Evolutionary conservation across 2,797 vertebrate genomes (phyloP).

Genomic region (Triplophysa bombifrons): DNA sequence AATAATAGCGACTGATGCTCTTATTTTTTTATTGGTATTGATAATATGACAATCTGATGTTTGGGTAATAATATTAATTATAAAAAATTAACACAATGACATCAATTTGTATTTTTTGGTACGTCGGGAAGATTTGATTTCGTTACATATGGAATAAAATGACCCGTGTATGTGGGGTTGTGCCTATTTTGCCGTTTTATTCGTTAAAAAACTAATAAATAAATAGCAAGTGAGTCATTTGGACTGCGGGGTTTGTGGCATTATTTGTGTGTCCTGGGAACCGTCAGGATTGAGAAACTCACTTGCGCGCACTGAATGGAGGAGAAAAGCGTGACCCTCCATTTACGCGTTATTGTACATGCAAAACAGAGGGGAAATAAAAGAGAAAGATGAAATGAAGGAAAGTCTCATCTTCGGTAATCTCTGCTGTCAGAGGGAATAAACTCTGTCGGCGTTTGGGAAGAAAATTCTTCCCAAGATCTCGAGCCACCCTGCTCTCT

Average conservation of each 20-base stretch:
- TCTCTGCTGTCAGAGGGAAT: conserved; percentile 32
- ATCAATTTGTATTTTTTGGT: no score
- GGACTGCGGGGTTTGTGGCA: no score
- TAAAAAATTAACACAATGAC: no score
- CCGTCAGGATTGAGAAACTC: not conserved
- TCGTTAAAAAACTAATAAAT: not conserved
- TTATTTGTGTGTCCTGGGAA: not conserved
- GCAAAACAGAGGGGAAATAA: not conserved
- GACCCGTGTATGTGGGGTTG: no score
- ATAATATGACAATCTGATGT: no score
- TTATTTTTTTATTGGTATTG: no score
- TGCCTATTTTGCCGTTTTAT: no score
- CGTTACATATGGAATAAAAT: no score
- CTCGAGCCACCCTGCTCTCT: conserved; percentile 17
- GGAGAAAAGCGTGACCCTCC: conserved; percentile 20
- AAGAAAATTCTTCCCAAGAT: conserved; percentile 47
- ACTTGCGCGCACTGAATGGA: conserved; percentile 13
- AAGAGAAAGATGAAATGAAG: conserved; percentile 6
- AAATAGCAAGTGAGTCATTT: not conserved
- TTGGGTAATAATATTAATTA: no score
- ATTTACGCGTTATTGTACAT: not conserved
- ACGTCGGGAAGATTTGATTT: no score
- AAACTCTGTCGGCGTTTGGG: conserved; percentile 21
- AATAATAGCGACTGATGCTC: no score
- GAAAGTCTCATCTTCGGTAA: not conserved